These are phyloP conservation scores for Neodiprion virginianus DNA, from an alignment of 1,140 invertebrate genomes.

Conservation along the genomic window DNA sequence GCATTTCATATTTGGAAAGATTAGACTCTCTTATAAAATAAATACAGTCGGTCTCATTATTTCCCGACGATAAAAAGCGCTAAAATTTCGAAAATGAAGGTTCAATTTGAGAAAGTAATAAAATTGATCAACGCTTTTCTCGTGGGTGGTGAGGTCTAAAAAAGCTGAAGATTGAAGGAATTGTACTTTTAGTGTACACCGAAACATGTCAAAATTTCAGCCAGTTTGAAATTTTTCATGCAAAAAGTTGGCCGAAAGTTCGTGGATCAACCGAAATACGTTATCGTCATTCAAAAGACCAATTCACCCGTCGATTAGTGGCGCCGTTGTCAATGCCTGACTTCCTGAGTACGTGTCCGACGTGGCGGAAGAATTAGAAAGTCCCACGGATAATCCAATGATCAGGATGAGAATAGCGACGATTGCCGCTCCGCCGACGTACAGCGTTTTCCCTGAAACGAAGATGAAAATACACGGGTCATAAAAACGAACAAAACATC, in stretches of 20 bases:
- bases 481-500: no score
- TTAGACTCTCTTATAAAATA: no score
- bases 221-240: background rate
- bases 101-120: no score
- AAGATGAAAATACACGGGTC: background rate
- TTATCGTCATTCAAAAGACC: background rate
- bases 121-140: no score
- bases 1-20: no score
- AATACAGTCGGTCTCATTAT: no score
- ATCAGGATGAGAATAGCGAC: conserved; percentile 26
- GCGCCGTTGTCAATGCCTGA: conserved; percentile 40
- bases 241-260: background rate
- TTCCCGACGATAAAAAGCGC: no score
- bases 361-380: conserved; percentile 9
- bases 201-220: background rate
- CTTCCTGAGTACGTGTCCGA: conserved; percentile 38
- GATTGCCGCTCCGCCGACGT: conserved; percentile 27
- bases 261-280: no score
- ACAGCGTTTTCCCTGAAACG: conserved; percentile 33
- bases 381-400: conserved; percentile 36
- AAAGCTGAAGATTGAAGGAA: conserved; percentile 22
- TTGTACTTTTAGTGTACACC: background rate
- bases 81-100: no score
- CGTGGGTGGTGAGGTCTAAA: background rate
- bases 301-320: conserved; percentile 51